These are phyloP conservation scores for Neocrepidodera transversa DNA, from an alignment of 2,888 invertebrate genomes.

Conservation along the genomic window DNA sequence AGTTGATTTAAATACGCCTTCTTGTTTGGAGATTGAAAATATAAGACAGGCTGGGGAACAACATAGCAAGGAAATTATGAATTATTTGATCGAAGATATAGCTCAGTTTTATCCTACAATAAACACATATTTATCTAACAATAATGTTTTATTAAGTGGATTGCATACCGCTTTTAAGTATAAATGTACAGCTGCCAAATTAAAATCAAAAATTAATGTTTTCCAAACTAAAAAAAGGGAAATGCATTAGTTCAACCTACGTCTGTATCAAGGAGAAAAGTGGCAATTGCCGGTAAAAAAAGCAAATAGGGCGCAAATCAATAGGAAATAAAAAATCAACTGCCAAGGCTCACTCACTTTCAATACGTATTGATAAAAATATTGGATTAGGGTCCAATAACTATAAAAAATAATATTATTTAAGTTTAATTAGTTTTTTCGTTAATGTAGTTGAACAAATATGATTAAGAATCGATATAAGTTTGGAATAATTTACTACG, in stretches of 20 bases:
- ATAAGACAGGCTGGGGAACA: neutral
- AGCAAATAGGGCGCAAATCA: too few relatives aligned
- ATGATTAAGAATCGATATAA: too few relatives aligned
- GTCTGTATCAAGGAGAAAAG: constrained; percentile 33
- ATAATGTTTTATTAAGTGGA: constrained; percentile 19
- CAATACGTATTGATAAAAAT: constrained; percentile 26
- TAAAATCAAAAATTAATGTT: constrained; percentile 11
- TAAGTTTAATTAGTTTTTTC: too few relatives aligned
- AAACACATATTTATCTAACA: constrained; percentile 3
- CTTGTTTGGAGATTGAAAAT: neutral
- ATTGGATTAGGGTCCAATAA: constrained; percentile 23
- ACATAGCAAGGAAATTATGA: neutral
- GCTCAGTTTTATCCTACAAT: neutral
- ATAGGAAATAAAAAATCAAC: too few relatives aligned
- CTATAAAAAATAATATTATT: constrained; percentile 10
- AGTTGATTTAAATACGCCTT: too few relatives aligned
- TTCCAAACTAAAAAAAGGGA: constrained; percentile 21
- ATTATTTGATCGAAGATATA: neutral
- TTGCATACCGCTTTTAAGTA: constrained; percentile 1
- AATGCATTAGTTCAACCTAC: constrained; percentile 30
- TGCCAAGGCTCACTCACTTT: constrained; percentile 30
- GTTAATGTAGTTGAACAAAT: too few relatives aligned
- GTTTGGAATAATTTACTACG: too few relatives aligned
- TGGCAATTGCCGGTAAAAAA: constrained; percentile 28
- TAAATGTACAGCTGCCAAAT: constrained; percentile 2